Evolutionary conservation across 2,113 vertebrate species (phyloP), one percentile per base, ranked within the genome.

Genomic region (Pelvicachromis taeniatus): DNA sequence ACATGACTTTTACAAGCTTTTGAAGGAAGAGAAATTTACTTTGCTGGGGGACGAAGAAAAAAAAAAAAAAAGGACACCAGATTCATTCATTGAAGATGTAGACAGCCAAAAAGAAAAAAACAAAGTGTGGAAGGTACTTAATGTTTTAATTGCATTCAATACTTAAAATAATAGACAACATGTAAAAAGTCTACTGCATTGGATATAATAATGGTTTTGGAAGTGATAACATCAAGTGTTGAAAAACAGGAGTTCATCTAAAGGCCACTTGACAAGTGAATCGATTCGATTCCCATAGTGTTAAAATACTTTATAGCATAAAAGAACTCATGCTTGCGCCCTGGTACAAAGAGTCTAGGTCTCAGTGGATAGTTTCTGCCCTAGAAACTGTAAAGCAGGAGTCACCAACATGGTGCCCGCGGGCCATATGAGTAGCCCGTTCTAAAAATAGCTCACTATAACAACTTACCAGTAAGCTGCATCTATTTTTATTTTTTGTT

Each of bases 1-100:
- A 73, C 80, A 29, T 4, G 11, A 40, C 80, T 83, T 89, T 89
- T 75, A 89, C 50, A 82, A 73, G 83, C 77, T 54, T 81, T 77
- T 29, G 29, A 79, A 82, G 42, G 50, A 85, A 29, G 63, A 2
- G 17, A 29, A 81, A 55, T 83, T 85, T 58, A 81, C 86, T 86
- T 81, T 87, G 81, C 77, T 48, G 65, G 56, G 53, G 61, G 10
- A 38, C 59, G 19, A 19, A 38, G 33, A 38, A 21, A 38, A 38
- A 35, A 35, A 35, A 35, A 35, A 35, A 33, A 8, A 33, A 6
- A 38, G 3, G 4, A 42, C 23, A 12, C 35, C 13, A 42, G 38
- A 68, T 23, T 68, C 63, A 68, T 23, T 68, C 7, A 68, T 68
- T 68, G 3, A 42, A 16, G 3, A 2, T 68, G 35, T 23, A 68